Base-by-base conservation (phyloP, 2,888 invertebrate genomes). In the Stomorhina lunata region DNA sequence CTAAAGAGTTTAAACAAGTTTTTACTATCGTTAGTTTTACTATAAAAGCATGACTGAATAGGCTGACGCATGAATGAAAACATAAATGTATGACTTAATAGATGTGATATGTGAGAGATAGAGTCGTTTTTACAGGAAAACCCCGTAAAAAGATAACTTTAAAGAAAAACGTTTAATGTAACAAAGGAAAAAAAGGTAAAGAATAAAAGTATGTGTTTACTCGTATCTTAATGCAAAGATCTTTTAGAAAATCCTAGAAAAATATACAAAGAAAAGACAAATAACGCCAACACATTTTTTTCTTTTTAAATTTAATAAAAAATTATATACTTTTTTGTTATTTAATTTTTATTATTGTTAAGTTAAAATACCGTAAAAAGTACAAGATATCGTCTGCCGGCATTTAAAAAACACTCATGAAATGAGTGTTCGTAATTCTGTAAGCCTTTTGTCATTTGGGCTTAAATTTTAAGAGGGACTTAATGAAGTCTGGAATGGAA, bases 271-370 rank as follows among this genome's bases (percentile, higher is more conserved):
- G 20, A 25, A 4, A 22, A 29, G 20, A 45, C 37, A 22, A 48
- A 17, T 7, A 75, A 55, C 75, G 66, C 76, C 76, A 57, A 66
- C 57, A 34, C 76, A 65, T n/a, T 32, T 20, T 40, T 20, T 3
- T 27, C 22, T 34, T 34, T 37, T 12, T 15, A 37, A 7, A 9
- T 55, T 27, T 53, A 32, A 37, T 50, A 37, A 15, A 53, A 50
- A 22, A 65, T 40, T 25, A 61, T 25, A 61, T 29, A 55, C 32
- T 29, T 29, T 20, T 20, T 34, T 66, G 25, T 37, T 37, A 37
- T 10, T n/a, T n/a, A n/a, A n/a, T n/a, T 50, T 50, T 66, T 66
- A 50, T 53, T 68, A 3, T 48, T 45, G 20, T 37, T 12, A 25
- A 73, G n/a, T 5, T 25, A 40, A 55, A 53, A n/a, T 20, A 65